Evolutionary conservation across 2,888 invertebrate species (phyloP), one percentile per base, ranked within the genome.

Genomic region (Macrophya alboannulata): DNA sequence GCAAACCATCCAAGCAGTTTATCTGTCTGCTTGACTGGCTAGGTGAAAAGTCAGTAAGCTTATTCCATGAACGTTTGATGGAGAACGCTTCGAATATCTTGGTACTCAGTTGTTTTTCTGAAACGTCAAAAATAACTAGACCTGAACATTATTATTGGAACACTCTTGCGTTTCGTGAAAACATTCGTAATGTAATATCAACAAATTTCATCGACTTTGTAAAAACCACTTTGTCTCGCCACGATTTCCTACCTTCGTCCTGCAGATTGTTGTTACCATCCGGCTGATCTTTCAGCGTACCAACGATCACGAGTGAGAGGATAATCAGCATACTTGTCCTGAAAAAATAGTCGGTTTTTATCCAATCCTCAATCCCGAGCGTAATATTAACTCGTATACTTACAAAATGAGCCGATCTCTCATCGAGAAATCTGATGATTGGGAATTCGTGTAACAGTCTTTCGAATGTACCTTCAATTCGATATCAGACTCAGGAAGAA

Each of bases 381-480:
- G 0, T 43, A 17, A 43, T 62, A 59, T 81, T 25, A 9, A 17
- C 9, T 37, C 21, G 0, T 37, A 21, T 25, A 88, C 89, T 87
- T 59, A 89, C 89, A 89, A 79, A 76, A 88, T 86, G 21, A 77
- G 85, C 25, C 84, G 77, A 72, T 88, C 88, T 21, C 84, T 82
- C 15, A 45, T 51, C n/a, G 85, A 81, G 68, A 87, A 84, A 3
- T 77, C 43, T n/a, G 40, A 68, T 10, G 21, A 21, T 15, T 77
- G 40, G n/a, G 81, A 59, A 45, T 86, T 83, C 9, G 62, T 81
- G 40, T 68, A 77, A 81, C 87, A 88, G 74, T 86, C 81, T 40
- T 79, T 51, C 17, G 55, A 12, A 10, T 59, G 51, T 17, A 88
- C 87, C 21, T 10, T 81, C 25, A 86, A 84, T 15, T 17, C 9